phyloP scores from a whole-genome alignment of 2,797 vertebrate genomes.

The Gallirallus australis region DNA sequence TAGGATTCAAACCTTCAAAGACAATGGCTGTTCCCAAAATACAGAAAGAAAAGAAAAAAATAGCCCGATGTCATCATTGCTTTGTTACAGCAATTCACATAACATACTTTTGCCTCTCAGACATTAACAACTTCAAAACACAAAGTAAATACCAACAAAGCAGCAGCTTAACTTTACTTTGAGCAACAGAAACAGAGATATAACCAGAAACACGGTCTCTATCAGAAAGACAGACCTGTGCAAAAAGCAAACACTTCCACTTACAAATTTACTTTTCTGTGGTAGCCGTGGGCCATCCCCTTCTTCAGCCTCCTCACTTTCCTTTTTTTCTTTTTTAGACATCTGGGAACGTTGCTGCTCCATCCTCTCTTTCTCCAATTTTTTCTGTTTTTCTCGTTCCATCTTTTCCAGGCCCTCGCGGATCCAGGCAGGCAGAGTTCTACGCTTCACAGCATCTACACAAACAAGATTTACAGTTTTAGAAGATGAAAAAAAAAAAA shows the following conservation, averaged over 20 bases:
- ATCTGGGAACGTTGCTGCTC: slow-evolving; percentile 94
- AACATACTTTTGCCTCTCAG: not conserved
- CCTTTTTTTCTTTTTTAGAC: slow-evolving; percentile 87
- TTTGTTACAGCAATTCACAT: not conserved
- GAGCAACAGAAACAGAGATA: not conserved
- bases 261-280: slow-evolving; percentile 99
- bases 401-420: slow-evolving; percentile 98
- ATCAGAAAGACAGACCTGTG: not conserved
- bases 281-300: slow-evolving; percentile 91
- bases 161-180: not conserved
- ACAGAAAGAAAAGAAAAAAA: not conserved
- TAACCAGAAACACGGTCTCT: not conserved
- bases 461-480: slow-evolving; percentile 23
- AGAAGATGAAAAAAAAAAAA: not conserved
- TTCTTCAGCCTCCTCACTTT: slow-evolving; percentile 82
- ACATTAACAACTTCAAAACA: not conserved
- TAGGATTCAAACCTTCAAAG: not conserved
- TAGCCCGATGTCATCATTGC: not conserved
- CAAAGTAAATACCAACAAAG: not conserved
- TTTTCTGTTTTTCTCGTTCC: slow-evolving; percentile 98
- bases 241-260: slow-evolving; percentile 54
- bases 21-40: not conserved
- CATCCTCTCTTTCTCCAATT: slow-evolving; percentile 94
- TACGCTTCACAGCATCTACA: slow-evolving; percentile 94
- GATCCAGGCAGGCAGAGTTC: slow-evolving; percentile 97